Conservation (phyloP, 30 jellyfish, hydroid and myxozoan genomes). For the Cassiopea andromeda region DNA sequence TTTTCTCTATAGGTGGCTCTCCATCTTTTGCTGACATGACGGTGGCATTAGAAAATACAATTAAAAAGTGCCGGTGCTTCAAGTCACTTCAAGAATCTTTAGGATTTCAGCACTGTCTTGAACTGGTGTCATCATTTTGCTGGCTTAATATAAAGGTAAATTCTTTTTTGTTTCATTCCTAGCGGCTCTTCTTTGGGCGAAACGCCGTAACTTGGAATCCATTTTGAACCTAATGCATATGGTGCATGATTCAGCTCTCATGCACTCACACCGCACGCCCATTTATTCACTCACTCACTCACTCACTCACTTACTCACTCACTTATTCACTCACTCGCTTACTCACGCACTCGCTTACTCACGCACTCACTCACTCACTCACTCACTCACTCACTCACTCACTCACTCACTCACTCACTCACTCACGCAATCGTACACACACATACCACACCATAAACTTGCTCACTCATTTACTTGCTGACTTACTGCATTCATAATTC, state of each 20-base stretch:
- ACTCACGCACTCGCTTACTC: background rate
- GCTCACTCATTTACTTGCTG: background rate
- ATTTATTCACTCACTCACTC: background rate
- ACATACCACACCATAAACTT: background rate
- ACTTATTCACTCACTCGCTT: background rate
- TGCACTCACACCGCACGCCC: no score
- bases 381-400: background rate
- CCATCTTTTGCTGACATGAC: conserved; percentile 95
- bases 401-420: background rate
- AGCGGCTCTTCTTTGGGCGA: background rate
- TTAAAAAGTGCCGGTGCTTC: conserved; percentile 41
- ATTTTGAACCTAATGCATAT: no score
- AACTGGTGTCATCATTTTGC: conserved; percentile 80
- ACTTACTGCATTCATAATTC: background rate
- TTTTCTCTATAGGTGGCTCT: conserved; percentile 49
- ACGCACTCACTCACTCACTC: background rate
- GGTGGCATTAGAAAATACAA: conserved; percentile 59
- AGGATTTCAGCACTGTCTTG: conserved; percentile 83
- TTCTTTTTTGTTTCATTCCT: background rate
- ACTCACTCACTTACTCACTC: background rate
- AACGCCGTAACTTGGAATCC: no score
- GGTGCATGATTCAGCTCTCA: no score
- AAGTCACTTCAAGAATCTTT: conserved; percentile 1
- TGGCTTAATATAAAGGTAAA: conserved; percentile 84
- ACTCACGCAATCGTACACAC: background rate